Evolutionary conservation across 2,888 invertebrate species (phyloP).

Genomic region (Mechanitis mazaeus): DNA sequence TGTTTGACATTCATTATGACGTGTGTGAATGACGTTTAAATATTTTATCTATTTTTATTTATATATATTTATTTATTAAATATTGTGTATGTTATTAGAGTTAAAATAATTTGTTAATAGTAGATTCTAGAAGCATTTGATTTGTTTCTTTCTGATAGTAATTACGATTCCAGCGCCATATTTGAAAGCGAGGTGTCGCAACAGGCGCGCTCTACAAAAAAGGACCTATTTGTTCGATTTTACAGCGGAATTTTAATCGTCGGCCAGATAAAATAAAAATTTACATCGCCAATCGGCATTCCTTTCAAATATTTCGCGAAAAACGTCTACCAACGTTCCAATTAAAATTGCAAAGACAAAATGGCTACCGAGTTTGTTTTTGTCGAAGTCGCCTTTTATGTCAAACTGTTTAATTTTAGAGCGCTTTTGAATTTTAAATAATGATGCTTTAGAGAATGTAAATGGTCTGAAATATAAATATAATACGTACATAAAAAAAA

Average conservation of each 20-base stretch:
- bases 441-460: no score
- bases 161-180: constrained; percentile 36
- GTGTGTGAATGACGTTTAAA: neutral
- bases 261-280: constrained; percentile 49
- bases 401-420: constrained; percentile 7
- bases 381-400: constrained; percentile 11
- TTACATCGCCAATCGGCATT: constrained; percentile 45
- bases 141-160: neutral
- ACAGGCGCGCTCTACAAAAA: constrained; percentile 58
- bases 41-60: constrained; percentile 2
- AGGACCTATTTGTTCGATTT: constrained; percentile 58
- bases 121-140: no score
- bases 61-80: neutral
- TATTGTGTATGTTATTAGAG: neutral
- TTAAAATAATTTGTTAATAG: neutral
- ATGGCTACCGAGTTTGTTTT: constrained; percentile 52
- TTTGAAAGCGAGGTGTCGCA: constrained; percentile 46
- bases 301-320: constrained; percentile 52
- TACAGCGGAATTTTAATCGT: constrained; percentile 56
- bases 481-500: no score
- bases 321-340: constrained; percentile 59
- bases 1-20: constrained; percentile 17
- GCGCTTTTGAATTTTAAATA: neutral
- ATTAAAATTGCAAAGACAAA: constrained; percentile 70
- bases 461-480: no score